Evolutionary conservation across 1,140 invertebrate species (phyloP).

Genomic region (Drosophila tani): DNA sequence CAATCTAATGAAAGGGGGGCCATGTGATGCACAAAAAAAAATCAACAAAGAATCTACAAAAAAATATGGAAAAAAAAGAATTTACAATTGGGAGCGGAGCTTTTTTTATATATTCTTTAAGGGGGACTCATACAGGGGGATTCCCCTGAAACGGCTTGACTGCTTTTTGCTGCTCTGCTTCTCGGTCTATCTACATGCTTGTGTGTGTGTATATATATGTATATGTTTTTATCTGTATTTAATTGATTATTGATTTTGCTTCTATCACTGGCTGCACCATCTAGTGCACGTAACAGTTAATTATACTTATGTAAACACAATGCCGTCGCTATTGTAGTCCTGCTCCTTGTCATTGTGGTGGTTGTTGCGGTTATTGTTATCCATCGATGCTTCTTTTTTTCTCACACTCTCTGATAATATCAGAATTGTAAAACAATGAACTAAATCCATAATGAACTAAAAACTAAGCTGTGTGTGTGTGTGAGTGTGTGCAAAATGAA

Average conservation of each 20-base stretch:
- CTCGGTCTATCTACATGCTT: conserved; percentile 7
- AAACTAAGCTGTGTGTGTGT: conserved; percentile 18
- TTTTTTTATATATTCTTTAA: conserved; percentile 3
- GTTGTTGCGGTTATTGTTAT: conserved; percentile 49
- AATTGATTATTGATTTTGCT: conserved; percentile 46
- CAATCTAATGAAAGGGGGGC: conserved; percentile 25
- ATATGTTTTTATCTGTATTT: conserved; percentile 22
- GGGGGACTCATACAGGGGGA: background rate
- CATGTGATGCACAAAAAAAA: conserved; percentile 3
- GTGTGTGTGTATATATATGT: conserved; percentile 7
- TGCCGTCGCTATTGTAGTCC: conserved; percentile 17
- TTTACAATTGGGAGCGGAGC: conserved; percentile 26
- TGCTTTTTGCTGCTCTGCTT: conserved; percentile 32
- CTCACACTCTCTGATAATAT: conserved; percentile 29
- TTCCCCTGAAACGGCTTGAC: conserved; percentile 24
- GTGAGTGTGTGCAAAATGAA: conserved; percentile 4
- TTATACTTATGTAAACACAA: conserved; percentile 58
- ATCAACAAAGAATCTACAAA: conserved; percentile 15
- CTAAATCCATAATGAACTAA: conserved; percentile 44
- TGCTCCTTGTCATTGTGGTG: conserved; percentile 7
- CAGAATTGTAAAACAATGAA: conserved; percentile 36
- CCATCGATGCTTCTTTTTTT: conserved; percentile 37
- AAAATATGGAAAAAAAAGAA: conserved; percentile 1
- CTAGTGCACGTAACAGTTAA: conserved; percentile 61
- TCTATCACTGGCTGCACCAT: conserved; percentile 51